phyloP scores from a whole-genome alignment of 2,113 vertebrate genomes.

The Egretta garzetta region DNA sequence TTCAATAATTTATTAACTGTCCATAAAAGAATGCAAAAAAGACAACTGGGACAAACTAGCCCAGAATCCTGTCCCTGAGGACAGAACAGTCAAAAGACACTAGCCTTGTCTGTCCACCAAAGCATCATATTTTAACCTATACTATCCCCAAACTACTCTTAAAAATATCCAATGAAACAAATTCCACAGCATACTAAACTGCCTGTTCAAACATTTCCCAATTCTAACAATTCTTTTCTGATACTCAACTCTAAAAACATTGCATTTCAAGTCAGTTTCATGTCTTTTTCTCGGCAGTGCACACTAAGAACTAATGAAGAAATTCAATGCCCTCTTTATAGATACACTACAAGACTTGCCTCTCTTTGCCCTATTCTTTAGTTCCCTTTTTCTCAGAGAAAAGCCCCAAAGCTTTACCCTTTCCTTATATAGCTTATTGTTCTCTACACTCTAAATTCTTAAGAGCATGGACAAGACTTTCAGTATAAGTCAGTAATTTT shows the following conservation, averaged over 20 bases:
- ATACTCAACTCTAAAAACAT: background rate
- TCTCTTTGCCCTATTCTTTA: background rate
- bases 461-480: background rate
- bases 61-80: background rate
- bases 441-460: background rate
- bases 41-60: background rate
- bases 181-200: background rate
- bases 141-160: background rate
- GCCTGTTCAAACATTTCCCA: background rate
- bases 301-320: background rate
- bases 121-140: background rate
- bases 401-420: background rate
- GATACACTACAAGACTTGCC: background rate
- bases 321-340: background rate
- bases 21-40: background rate
- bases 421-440: background rate
- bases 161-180: background rate
- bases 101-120: background rate
- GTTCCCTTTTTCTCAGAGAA: background rate
- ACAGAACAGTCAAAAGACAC: background rate
- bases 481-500: background rate
- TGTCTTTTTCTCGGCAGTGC: background rate
- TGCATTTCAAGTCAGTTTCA: background rate
- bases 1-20: background rate
- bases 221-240: background rate